Conservation (phyloP, 2,113 vertebrate genomes). For the Piaya cayana region DNA sequence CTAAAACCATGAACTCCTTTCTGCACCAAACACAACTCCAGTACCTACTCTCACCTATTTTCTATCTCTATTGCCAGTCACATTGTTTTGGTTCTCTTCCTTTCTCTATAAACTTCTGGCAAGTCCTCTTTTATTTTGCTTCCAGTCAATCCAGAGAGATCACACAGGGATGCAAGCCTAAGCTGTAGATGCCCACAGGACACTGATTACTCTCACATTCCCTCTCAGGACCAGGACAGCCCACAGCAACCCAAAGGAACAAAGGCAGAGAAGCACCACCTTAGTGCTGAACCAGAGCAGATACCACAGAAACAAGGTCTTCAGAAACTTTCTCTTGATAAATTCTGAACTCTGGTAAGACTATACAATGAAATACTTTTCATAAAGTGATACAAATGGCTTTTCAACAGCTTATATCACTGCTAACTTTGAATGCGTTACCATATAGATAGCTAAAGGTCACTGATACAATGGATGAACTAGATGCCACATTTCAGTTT, state of each 20-base stretch:
- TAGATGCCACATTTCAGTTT: background rate
- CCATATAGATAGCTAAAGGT: background rate
- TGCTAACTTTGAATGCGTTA: background rate
- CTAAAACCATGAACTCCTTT: background rate
- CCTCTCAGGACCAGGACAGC: background rate
- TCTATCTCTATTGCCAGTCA: background rate
- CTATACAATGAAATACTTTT: background rate
- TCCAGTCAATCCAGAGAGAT: background rate
- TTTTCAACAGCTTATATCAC: background rate
- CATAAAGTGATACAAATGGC: background rate
- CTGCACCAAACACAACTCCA: background rate
- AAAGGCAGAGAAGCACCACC: background rate
- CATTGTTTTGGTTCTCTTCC: background rate
- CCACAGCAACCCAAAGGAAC: background rate
- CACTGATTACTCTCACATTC: background rate
- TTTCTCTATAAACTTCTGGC: background rate
- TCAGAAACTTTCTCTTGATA: background rate
- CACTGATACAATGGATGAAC: background rate
- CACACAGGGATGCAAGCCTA: background rate
- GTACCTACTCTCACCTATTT: background rate
- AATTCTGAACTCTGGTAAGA: background rate
- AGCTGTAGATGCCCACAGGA: background rate
- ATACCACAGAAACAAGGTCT: background rate
- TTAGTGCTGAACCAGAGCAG: background rate
- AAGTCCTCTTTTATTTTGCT: background rate